Percentiles rank a stretch among this genome's conserved stretches.
phyloP scores from a whole-genome alignment of 2,113 vertebrate genomes.

The Egretta garzetta region DNA sequence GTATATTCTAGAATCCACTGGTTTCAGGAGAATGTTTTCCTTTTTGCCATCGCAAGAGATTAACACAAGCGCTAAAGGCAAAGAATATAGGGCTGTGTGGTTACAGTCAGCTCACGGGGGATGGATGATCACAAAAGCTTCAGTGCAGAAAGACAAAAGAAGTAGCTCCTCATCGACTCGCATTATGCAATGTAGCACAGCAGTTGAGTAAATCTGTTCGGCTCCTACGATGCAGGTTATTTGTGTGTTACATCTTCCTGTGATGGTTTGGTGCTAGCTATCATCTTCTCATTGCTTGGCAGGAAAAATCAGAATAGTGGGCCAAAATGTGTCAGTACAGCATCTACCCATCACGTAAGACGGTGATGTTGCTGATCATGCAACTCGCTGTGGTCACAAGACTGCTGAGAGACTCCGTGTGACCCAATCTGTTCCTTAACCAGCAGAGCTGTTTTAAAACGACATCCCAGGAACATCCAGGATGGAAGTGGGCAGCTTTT shows the following conservation, averaged over 20 bases:
- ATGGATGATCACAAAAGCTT: neutral
- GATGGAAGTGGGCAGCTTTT: conserved; percentile 64
- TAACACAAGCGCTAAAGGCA: neutral
- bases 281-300: neutral
- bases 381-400: neutral
- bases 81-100: neutral
- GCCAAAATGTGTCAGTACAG: neutral
- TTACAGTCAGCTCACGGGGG: neutral
- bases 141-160: neutral
- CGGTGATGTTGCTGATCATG: neutral
- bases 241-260: neutral
- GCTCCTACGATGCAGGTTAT: neutral
- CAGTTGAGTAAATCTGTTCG: neutral
- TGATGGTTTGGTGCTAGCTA: conserved; percentile 41
- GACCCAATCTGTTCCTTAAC: conserved; percentile 13
- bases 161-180: neutral
- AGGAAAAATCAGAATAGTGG: neutral
- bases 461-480: conserved; percentile 52
- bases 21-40: neutral
- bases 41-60: neutral
- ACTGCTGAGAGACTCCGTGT: neutral
- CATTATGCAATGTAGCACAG: conserved; percentile 25
- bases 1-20: neutral
- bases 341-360: accelerated
- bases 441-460: conserved; percentile 11